These are phyloP conservation scores for Conchocele bisecta DNA, from an alignment of 2,888 invertebrate genomes.

Conservation along the genomic window DNA sequence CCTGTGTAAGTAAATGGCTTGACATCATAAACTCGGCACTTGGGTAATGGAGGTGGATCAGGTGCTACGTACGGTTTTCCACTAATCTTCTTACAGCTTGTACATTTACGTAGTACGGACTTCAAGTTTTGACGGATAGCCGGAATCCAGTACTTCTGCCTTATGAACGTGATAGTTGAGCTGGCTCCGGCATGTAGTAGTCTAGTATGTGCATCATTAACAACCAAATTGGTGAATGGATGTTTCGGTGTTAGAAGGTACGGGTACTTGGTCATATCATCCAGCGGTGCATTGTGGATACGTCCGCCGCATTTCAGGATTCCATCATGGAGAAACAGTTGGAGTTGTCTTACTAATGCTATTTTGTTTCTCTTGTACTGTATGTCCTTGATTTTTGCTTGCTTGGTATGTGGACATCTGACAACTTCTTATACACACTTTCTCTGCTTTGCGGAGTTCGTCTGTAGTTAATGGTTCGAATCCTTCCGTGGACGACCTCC, in stretches of 20 bases:
- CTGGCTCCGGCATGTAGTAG: not conserved
- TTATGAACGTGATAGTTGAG: not conserved
- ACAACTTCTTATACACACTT: too few relatives aligned
- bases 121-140: constrained; percentile 18
- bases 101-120: constrained; percentile 29
- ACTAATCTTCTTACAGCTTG: constrained; percentile 28
- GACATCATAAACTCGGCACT: constrained; percentile 12
- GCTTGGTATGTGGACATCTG: too few relatives aligned
- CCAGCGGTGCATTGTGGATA: constrained; percentile 31
- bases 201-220: constrained; percentile 7
- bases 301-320: constrained; percentile 19
- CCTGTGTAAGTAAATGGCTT: constrained; percentile 50
- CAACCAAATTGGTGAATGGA: constrained; percentile 28
- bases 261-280: constrained; percentile 20
- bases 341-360: constrained; percentile 23
- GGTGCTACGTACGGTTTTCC: constrained; percentile 27
- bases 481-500: too few relatives aligned
- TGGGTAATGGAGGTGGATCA: constrained; percentile 34
- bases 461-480: too few relatives aligned
- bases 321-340: constrained; percentile 16
- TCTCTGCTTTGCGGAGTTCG: too few relatives aligned
- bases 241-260: constrained; percentile 24
- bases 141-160: constrained; percentile 30
- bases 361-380: too few relatives aligned
- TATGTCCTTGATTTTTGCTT: too few relatives aligned